Base-by-base conservation (phyloP, 2,797 vertebrate species). In the Eupleurogrammus muticus region DNA sequence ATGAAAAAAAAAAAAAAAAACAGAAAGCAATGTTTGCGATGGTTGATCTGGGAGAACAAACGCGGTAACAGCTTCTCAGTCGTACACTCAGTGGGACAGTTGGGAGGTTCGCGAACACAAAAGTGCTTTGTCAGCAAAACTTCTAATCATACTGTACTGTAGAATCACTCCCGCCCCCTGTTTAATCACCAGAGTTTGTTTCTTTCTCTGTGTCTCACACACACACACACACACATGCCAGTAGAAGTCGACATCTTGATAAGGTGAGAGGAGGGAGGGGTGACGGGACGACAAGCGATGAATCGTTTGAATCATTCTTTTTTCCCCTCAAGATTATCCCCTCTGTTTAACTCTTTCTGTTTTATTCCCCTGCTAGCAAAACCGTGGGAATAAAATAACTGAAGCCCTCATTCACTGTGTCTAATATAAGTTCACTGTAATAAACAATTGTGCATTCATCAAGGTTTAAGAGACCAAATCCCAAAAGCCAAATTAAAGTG, bases 251-350 rank as follows among this genome's bases (percentile, higher is more conserved):
- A 17, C 28, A 81, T 65, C 58, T 36, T 48, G 71, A 84, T 75
- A 67, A 72, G 40, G 40, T 17, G 9, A 1, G 40, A 3, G 40
- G 40, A 6, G 40, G 40, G 32, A 8, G 8, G 8, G 32, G 32
- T 4, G 32, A 8, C 4, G 17, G 61, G 56, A 82, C 72, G 38
- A 49, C 65, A 20, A 21, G 4, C 78, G 77, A 75, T 77, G 57
- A 79, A 85, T 90, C 80, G 73, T 58, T 70, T 77, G 63, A 82
- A 85, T 66, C 49, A 55, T 82, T 80, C n/a, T n/a, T 84, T 84
- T 69, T 70, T 70, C 38, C n/a, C 19, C 50, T 75, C 57, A 61
- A 14, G 61, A 84, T 87, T 77, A 89, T 85, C 80, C 20, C 36
- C 88, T 89, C 70, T 21, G 61, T 74, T 80, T 68, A 68, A 81